Conservation (phyloP, 30 jellyfish, hydroid and myxozoan genomes). For the Calvadosia cruxmelitensis region DNA sequence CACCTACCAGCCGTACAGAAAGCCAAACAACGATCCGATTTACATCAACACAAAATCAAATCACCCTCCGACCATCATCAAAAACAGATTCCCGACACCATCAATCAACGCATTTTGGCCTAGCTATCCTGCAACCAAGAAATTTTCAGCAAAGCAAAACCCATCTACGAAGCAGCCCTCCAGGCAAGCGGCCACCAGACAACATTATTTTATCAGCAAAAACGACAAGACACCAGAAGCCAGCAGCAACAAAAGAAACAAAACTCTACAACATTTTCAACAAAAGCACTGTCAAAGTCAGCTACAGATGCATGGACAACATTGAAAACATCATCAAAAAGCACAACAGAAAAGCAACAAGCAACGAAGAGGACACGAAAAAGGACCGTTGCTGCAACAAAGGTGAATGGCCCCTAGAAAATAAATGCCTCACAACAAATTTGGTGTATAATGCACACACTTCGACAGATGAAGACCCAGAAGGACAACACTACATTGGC, state of each 20-base stretch:
- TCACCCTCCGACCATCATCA: constrained; percentile 49
- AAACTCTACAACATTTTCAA: constrained; percentile 27
- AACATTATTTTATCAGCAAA: too few species aligned
- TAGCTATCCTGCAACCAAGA: constrained; percentile 41
- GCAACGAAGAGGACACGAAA: too few species aligned
- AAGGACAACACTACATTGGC: constrained; percentile 1
- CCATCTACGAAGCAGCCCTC: constrained; percentile 42
- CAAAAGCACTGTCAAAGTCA: too few species aligned
- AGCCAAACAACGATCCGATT: constrained; percentile 30
- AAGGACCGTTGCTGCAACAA: constrained; percentile 37
- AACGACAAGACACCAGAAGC: too few species aligned
- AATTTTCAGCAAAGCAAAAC: constrained; percentile 35
- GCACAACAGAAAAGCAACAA: too few species aligned
- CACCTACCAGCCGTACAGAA: constrained; percentile 38
- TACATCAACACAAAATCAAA: constrained; percentile 27
- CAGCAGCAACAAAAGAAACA: background rate
- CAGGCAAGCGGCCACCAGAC: constrained; percentile 5
- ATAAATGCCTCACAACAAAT: constrained; percentile 25
- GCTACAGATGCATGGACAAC: too few species aligned
- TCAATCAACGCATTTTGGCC: constrained; percentile 17
- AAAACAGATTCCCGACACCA: constrained; percentile 9
- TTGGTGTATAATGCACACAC: constrained; percentile 34
- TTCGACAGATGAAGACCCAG: too few species aligned
- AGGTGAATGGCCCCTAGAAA: constrained; percentile 23
- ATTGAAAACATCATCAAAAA: too few species aligned